Conservation (phyloP, 2,113 vertebrate genomes). For the Sigmodon hispidus region DNA sequence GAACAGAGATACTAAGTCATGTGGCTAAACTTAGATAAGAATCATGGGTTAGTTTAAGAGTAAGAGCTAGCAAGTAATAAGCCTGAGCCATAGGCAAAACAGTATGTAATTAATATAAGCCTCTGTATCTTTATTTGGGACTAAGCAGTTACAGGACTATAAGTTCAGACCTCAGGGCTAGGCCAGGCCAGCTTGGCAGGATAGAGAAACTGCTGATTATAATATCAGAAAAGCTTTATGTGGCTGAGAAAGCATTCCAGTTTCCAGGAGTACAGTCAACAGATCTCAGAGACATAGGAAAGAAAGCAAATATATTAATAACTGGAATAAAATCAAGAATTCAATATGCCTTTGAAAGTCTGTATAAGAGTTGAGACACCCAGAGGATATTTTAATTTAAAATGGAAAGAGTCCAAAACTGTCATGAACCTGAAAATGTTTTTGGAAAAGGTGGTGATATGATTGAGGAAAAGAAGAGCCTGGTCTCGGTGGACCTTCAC, state of each 20-base stretch:
- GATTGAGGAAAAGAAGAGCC: not conserved
- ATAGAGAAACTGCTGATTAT: no score
- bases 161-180: no score
- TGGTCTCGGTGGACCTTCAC: not conserved
- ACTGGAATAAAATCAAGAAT: not conserved
- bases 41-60: no score
- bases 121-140: no score
- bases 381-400: not conserved
- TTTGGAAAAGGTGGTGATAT: not conserved
- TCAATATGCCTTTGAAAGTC: not conserved
- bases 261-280: not conserved
- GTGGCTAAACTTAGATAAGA: no score
- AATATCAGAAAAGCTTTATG: not conserved
- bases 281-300: not conserved
- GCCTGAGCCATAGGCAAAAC: no score
- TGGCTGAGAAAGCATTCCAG: not conserved
- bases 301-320: not conserved
- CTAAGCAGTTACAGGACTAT: no score
- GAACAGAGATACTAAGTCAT: no score
- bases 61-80: no score
- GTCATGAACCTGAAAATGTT: not conserved
- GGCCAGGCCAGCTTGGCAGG: no score
- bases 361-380: not conserved
- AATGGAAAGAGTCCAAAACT: not conserved
- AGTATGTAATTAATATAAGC: no score